Conservation (phyloP, 2,113 vertebrate species). For the Acrocephalus arundinaceus region DNA sequence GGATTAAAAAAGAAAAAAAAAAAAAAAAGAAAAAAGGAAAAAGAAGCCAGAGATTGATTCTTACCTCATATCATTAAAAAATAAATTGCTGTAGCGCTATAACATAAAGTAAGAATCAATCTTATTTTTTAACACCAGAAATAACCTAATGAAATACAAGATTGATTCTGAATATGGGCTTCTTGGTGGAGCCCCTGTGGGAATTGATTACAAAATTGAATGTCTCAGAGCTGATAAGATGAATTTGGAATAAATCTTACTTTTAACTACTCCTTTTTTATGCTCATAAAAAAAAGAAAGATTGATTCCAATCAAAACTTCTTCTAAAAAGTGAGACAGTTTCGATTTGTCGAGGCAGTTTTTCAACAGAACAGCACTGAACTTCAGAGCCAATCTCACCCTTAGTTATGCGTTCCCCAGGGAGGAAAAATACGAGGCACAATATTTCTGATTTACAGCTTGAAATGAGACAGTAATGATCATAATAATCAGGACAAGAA, state of each 20-base stretch:
- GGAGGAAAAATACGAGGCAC: slow-evolving; percentile 57
- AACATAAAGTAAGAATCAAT: slow-evolving; percentile 77
- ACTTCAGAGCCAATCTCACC: slow-evolving; percentile 64
- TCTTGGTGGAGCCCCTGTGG: slow-evolving; percentile 71
- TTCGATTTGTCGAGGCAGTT: slow-evolving; percentile 64
- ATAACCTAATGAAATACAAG: slow-evolving; percentile 76
- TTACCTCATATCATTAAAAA: slow-evolving; percentile 78
- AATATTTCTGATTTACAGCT: slow-evolving; percentile 71
- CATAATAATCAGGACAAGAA: slow-evolving; percentile 67
- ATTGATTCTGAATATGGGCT: slow-evolving; percentile 74
- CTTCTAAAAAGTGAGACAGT: slow-evolving; percentile 64
- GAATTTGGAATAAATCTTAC: slow-evolving; percentile 77
- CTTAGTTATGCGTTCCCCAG: slow-evolving; percentile 21
- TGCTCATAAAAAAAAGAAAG: slow-evolving; percentile 64
- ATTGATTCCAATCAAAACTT: slow-evolving; percentile 76
- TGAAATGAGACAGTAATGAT: slow-evolving; percentile 67
- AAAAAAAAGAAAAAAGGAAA: neutral
- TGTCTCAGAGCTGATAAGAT: slow-evolving; percentile 73
- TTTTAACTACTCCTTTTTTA: slow-evolving; percentile 74
- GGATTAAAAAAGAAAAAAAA: neutral
- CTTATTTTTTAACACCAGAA: slow-evolving; percentile 77
- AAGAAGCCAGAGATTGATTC: slow-evolving; percentile 69
- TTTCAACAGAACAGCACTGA: slow-evolving; percentile 58
- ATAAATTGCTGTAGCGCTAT: slow-evolving; percentile 73
- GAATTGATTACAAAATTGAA: slow-evolving; percentile 77